These are phyloP conservation scores for Myripristis murdjan DNA, from an alignment of 2,797 vertebrate genomes.

Conservation along the genomic window DNA sequence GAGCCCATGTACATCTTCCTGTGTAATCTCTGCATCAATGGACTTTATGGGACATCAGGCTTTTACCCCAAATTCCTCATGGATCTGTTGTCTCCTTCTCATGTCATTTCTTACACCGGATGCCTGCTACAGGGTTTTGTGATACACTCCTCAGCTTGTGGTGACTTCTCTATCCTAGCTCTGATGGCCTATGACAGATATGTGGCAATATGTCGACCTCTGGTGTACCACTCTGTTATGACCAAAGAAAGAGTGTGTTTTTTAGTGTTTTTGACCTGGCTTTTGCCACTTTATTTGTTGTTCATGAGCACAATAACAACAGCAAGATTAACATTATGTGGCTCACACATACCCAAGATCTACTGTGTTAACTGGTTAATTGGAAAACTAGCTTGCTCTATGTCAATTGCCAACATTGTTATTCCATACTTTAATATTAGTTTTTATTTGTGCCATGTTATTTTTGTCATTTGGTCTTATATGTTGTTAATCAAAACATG, in stretches of 20 bases:
- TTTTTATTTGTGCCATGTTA: constrained; percentile 20
- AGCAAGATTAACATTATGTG: constrained; percentile 21
- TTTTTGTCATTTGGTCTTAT: constrained; percentile 67
- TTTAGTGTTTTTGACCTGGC: constrained; percentile 16
- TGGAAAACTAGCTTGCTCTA: constrained; percentile 24
- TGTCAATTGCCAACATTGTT: neutral
- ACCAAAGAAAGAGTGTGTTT: constrained; percentile 3
- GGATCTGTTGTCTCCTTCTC: constrained; percentile 43
- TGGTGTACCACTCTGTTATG: constrained; percentile 35
- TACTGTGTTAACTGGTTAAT: constrained; percentile 58
- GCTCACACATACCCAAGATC: constrained; percentile 55
- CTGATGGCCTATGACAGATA: constrained; percentile 40
- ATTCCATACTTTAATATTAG: constrained; percentile 19
- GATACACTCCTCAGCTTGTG: neutral
- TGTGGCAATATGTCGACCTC: constrained; percentile 30
- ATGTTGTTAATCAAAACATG: constrained; percentile 46
- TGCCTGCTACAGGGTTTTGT: constrained; percentile 24
- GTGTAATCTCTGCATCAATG: constrained; percentile 65
- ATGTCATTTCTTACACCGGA: constrained; percentile 49
- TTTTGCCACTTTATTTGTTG: neutral
- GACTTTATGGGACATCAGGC: constrained; percentile 53
- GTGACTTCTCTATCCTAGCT: constrained; percentile 14
- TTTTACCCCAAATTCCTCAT: constrained; percentile 72
- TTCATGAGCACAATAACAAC: constrained; percentile 9
- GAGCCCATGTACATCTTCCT: constrained; percentile 71